Evolutionary conservation across 37 sponge, comb jelly and placozoan genomes (phyloP).

Genomic region (Diacarnus erythraeanus): DNA sequence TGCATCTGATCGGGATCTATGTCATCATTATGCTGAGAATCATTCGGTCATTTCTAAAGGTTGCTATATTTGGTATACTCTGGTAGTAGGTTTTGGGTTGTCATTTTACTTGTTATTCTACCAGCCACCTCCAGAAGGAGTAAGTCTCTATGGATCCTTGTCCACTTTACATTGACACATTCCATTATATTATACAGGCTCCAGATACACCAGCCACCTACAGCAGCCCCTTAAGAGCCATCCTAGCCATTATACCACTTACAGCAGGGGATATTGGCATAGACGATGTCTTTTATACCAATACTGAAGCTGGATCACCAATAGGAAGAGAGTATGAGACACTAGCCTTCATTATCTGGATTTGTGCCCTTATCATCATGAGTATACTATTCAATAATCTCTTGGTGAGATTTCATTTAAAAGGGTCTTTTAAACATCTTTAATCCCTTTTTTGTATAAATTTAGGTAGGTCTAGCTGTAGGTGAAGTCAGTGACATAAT

Average conservation of each 20-base stretch:
- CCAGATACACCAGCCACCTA: neutral
- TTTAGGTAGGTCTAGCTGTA: constrained; percentile 95
- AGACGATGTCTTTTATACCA: no score
- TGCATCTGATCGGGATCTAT: constrained; percentile 83
- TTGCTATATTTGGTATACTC: constrained; percentile 72
- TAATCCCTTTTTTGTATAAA: neutral
- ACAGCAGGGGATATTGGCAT: no score
- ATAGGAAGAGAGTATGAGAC: no score
- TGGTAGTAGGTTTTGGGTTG: constrained; percentile 85
- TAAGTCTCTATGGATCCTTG: neutral
- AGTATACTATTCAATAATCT: constrained; percentile 91
- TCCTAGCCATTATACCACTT: no score
- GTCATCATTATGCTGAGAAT: constrained; percentile 91
- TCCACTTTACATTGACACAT: neutral
- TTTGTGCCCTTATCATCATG: constrained; percentile 86
- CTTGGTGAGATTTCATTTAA: constrained; percentile 83
- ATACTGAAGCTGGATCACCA: no score
- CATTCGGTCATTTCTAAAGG: constrained; percentile 74
- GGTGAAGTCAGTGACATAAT: constrained; percentile 89
- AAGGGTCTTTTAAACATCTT: neutral
- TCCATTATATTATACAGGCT: no score
- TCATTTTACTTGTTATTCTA: constrained; percentile 83
- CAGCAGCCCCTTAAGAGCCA: constrained; percentile 43
- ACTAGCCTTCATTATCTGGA: constrained; percentile 85
- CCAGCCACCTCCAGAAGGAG: neutral